phyloP scores from a whole-genome alignment of 2,888 invertebrate genomes.

The Orgyia antiqua region DNA sequence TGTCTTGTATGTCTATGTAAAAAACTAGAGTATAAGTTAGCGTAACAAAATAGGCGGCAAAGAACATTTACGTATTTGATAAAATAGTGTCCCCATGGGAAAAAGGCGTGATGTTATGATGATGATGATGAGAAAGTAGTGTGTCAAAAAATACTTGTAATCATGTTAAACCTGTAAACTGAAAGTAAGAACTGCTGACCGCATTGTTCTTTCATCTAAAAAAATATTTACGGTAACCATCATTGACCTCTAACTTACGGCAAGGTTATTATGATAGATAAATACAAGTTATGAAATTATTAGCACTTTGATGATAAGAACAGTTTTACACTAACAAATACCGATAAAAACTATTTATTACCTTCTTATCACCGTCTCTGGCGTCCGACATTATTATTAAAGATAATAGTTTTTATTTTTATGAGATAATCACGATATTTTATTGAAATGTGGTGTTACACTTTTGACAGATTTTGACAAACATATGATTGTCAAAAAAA shows the following conservation, averaged over 20 bases:
- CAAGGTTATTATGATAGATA: slow-evolving; percentile 60
- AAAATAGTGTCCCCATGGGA: no score
- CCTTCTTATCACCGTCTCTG: slow-evolving; percentile 59
- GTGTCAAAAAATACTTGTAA: no score
- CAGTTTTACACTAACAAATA: slow-evolving; percentile 26
- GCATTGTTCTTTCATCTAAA: no score
- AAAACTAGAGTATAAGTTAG: no score
- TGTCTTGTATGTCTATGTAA: no score
- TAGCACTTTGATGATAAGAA: slow-evolving; percentile 19
- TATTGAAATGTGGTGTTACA: slow-evolving; percentile 19
- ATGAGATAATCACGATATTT: slow-evolving; percentile 20
- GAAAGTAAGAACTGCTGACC: no score
- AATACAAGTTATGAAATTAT: slow-evolving; percentile 27
- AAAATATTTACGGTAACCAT: no score
- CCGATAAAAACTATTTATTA: slow-evolving; percentile 45
- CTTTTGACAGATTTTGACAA: slow-evolving; percentile 19
- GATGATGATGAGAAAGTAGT: no score
- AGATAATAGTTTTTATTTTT: slow-evolving; percentile 27
- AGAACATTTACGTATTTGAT: no score
- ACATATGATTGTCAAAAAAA: slow-evolving; percentile 37
- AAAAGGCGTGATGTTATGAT: no score
- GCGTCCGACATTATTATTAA: slow-evolving; percentile 51
- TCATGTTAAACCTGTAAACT: no score
- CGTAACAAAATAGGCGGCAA: no score
- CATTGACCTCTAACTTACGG: slow-evolving; percentile 48